These are phyloP conservation scores for Heliconius melpomene DNA, from an alignment of 1,140 invertebrate genomes.

Conservation along the genomic window DNA sequence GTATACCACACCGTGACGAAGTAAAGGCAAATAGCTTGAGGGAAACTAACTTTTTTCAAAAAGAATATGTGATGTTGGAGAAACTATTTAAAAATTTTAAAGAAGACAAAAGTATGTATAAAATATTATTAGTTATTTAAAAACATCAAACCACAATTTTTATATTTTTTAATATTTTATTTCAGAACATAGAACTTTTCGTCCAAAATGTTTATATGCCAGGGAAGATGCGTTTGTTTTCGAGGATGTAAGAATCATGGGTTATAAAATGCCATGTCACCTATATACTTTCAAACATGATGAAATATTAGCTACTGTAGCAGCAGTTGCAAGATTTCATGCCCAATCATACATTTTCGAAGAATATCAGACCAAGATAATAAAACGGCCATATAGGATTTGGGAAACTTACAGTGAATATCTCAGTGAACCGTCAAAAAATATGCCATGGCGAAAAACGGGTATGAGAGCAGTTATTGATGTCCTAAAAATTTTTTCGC, in stretches of 20 bases:
- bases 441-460: constrained; percentile 70
- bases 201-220: constrained; percentile 53
- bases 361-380: constrained; percentile 57
- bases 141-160: neutral
- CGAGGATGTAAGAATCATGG: constrained; percentile 59
- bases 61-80: constrained; percentile 63
- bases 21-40: constrained; percentile 60
- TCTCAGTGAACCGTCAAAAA: constrained; percentile 59
- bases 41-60: constrained; percentile 61
- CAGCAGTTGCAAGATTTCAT: constrained; percentile 81
- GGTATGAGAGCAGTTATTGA: constrained; percentile 72
- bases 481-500: constrained; percentile 71
- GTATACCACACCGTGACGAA: constrained; percentile 55
- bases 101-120: constrained; percentile 49
- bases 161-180: neutral
- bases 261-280: constrained; percentile 60
- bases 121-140: neutral
- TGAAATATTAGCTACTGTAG: constrained; percentile 77
- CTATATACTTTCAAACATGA: constrained; percentile 66
- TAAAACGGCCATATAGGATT: constrained; percentile 73
- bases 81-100: constrained; percentile 57
- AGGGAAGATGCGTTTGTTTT: constrained; percentile 66
- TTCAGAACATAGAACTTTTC: constrained; percentile 56
- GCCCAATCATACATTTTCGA: constrained; percentile 82
- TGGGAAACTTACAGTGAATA: constrained; percentile 81